These are phyloP conservation scores for Penaeus vannamei DNA, from an alignment of 1,140 invertebrate genomes.

Conservation along the genomic window DNA sequence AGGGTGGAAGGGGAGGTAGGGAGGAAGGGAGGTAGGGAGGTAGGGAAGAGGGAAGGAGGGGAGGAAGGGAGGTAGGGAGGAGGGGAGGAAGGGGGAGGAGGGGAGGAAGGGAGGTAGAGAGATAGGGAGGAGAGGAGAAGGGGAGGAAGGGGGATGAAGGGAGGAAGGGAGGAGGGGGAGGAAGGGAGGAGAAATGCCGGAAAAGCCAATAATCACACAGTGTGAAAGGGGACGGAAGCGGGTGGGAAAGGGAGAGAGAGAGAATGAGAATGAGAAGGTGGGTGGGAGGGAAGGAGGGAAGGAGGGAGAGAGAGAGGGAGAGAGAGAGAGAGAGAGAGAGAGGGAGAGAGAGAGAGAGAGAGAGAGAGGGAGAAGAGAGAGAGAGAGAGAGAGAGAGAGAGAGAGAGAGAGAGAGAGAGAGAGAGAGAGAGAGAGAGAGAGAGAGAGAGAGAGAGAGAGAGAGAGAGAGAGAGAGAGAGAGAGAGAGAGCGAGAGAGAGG, in stretches of 20 bases:
- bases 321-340: no score
- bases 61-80: no score
- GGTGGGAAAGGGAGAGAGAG: conserved; percentile 14
- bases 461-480: no score
- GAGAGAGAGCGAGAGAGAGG: no score
- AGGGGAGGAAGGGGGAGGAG: background rate
- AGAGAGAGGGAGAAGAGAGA: no score
- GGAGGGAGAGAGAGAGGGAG: background rate
- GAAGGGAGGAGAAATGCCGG: background rate
- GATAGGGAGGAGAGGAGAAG: background rate
- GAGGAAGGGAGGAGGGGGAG: background rate
- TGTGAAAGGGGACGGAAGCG: background rate
- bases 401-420: no score
- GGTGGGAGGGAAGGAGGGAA: background rate
- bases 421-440: no score
- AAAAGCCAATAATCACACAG: background rate
- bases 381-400: no score
- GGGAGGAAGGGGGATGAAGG: background rate
- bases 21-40: no score
- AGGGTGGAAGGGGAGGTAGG: background rate
- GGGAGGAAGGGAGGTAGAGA: background rate
- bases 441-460: no score
- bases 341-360: no score
- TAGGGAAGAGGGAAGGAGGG: no score
- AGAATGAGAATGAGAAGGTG: background rate